Evolutionary conservation across 2,797 vertebrate species (phyloP).

Genomic region (Xerus rutilus): DNA sequence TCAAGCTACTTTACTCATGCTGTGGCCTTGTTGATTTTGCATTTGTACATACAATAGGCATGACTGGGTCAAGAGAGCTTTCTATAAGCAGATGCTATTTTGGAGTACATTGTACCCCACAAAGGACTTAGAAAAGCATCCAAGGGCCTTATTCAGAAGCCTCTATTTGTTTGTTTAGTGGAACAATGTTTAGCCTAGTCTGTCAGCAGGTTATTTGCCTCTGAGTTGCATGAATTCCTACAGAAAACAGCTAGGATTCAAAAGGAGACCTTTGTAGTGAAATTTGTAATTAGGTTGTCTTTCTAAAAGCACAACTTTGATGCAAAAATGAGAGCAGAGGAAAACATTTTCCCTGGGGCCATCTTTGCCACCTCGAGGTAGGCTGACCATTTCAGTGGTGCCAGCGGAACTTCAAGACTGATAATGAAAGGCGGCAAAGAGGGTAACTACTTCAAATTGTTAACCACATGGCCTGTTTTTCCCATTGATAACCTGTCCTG

Average conservation of each 20-base stretch:
- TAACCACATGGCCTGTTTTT: conserved; percentile 37
- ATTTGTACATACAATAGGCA: neutral
- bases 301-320: conserved; percentile 46
- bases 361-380: conserved; percentile 41
- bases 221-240: conserved; percentile 44
- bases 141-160: conserved; percentile 13
- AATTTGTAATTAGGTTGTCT: neutral
- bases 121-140: conserved; percentile 52
- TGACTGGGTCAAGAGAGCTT: conserved; percentile 40
- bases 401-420: conserved; percentile 44
- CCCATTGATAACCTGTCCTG: neutral
- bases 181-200: neutral
- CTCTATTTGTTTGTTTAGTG: conserved; percentile 39
- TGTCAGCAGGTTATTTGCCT: conserved; percentile 47
- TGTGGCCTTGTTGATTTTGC: conserved; percentile 56
- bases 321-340: conserved; percentile 16
- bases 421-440: neutral
- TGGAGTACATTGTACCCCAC: neutral
- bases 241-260: conserved; percentile 39
- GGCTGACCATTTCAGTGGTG: conserved; percentile 21
- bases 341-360: neutral
- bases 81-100: conserved; percentile 54
- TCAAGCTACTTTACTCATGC: conserved; percentile 17
- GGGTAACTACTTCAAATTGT: conserved; percentile 41
- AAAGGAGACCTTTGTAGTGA: conserved; percentile 50